Evolutionary conservation across 2,888 invertebrate species (phyloP), one percentile per base, ranked within the genome.

Genomic region (Drosophila mimica): DNA sequence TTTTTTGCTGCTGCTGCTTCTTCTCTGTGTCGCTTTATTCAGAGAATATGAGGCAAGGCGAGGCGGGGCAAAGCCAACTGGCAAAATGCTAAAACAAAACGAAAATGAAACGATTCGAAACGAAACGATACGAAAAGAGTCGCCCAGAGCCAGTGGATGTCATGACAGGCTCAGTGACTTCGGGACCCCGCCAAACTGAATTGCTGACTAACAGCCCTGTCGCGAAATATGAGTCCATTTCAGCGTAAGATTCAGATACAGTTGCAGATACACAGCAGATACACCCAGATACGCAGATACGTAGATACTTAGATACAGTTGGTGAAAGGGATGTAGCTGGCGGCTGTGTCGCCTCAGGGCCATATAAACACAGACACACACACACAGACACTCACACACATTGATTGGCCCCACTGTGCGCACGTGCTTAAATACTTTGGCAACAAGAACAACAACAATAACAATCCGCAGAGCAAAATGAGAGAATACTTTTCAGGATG

Each of bases 151-250:
- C 80, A 79, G 88, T 81, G 83, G 81, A 88, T 81, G 81, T 81
- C 84, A 85, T 83, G 84, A 86, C 84, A 85, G 86, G 84, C 88
- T 88, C 84, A 88, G 72, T 84, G 84, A 84, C 86, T 84, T 86
- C 71, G 83, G 72, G 81, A 74, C 80, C 85, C 83, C 70, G 66
- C 66, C 76, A 76, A 74, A 83, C 79, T 81, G 84, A 70, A 77
- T 90, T 86, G 91, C 86, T 90, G 91, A 91, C 91, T 90, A 90
- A 91, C 90, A 88, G 83, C 86, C 72, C 91, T 89, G 90, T 84
- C 89, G 90, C 85, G 76, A 83, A 88, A 88, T 89, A 89, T 83
- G 91, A 91, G 88, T 81, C 82, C 84, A 88, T 88, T 89, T 88
- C 66, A 84, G 81, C 88, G 67, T 81, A 84, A 84, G 80, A 83